Conservation (phyloP, 2,113 vertebrate genomes). For the Myrmecophaga tridactyla region DNA sequence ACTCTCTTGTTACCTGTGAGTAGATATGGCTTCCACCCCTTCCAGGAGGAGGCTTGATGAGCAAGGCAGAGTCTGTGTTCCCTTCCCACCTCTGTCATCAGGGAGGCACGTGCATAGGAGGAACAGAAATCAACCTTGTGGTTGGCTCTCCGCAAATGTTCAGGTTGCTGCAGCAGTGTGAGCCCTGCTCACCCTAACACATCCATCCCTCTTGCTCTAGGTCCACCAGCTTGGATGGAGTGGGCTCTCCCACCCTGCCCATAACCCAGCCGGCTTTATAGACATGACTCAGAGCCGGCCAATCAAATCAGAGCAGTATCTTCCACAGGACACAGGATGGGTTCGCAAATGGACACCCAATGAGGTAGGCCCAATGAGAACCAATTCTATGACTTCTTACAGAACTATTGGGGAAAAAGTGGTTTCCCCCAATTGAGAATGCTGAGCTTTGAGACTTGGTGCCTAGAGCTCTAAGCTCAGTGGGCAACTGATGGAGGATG, state of each 20-base stretch:
- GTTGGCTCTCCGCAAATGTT: too few species aligned
- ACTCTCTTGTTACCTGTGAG: not conserved
- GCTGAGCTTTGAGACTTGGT: accelerated
- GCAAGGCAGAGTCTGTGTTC: accelerated
- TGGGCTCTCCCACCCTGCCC: too few species aligned
- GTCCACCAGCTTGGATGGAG: not conserved
- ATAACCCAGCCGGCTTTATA: accelerated
- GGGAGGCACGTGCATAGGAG: accelerated
- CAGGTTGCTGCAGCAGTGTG: accelerated
- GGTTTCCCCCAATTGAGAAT: not conserved
- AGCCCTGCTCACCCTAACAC: not conserved
- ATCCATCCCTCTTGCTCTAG: accelerated
- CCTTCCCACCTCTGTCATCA: not conserved
- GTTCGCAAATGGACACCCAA: not conserved
- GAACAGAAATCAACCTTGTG: accelerated
- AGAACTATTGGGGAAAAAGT: not conserved
- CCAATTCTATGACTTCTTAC: not conserved
- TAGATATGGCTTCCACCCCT: accelerated
- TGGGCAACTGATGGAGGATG: accelerated
- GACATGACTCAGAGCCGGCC: not conserved
- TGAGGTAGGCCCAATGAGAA: not conserved
- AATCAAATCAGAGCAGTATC: not conserved
- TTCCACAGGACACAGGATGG: not conserved
- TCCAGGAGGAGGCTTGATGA: accelerated
- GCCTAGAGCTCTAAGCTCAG: accelerated